Base-by-base conservation (phyloP, 2,888 invertebrate species). In the Caenorhabditis sulstoni region DNA sequence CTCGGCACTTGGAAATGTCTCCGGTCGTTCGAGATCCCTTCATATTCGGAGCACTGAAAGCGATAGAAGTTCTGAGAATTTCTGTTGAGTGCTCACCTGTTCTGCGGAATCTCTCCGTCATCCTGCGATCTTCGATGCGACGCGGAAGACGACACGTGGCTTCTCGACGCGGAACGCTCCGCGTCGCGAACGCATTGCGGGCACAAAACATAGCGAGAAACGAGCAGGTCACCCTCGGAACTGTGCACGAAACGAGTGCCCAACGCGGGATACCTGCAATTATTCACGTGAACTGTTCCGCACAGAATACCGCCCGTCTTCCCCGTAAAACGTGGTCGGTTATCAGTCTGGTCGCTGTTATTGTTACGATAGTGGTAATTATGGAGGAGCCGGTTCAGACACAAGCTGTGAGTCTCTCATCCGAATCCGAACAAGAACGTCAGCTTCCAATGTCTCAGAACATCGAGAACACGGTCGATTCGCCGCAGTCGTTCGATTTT, bases 201-300 rank as follows among this genome's bases (percentile, higher is more conserved):
- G 90, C 99, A 99, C 0, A 97, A 95, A 80, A 97, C 95, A 67
- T 97, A 91, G 11, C 98, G 93, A 0, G 97, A 97, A 62, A 99
- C 95, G 45, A 99, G 92, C 91, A 97, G 95, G 87, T 95, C 94
- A 0, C 98, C 98, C 81, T 97, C 96, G 0, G 96, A 96, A 0
- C 97, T 97, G 91, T 99, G 98, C 2, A 97, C 96, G 92, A 99
- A 99, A 47, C 98, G 93, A 0, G 97, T 97, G 20, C 97, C 97
- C 29, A 92, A 70, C 9, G 85, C 70, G 1, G 87, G 86, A 49
- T 83, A 86, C 84, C 85, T 85, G 59, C 3, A 79, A 68, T 14
- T 35, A 61, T 18, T 1, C 66, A 9, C 67, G 67, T 58, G 58
- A 66, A 37, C 66, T 58, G 4, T 29, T 29, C 29, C 4, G 29